These are phyloP conservation scores for Gymnarchus niloticus DNA, from an alignment of 2,113 vertebrate genomes.

Conservation along the genomic window DNA sequence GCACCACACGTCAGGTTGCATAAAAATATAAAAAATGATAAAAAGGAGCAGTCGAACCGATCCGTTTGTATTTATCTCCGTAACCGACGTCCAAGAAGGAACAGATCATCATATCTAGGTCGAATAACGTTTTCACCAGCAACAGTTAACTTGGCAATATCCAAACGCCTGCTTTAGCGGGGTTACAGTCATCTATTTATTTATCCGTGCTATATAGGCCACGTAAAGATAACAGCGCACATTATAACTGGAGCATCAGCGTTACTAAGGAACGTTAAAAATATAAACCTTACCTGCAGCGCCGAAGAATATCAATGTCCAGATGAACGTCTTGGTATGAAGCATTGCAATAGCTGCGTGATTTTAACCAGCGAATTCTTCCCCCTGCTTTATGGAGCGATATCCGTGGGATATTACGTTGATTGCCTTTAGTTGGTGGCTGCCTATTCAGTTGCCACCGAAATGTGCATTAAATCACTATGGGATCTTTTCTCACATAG, in stretches of 20 bases:
- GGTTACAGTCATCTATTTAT: background rate
- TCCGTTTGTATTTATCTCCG: background rate
- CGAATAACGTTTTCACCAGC: background rate
- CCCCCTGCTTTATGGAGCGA: slow-evolving; percentile 48
- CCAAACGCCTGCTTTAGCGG: background rate
- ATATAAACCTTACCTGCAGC: slow-evolving; percentile 72
- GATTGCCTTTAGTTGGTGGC: slow-evolving; percentile 33
- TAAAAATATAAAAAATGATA: background rate
- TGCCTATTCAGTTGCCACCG: background rate
- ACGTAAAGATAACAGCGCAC: too few species aligned
- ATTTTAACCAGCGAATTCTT: slow-evolving; percentile 28
- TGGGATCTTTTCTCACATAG: background rate
- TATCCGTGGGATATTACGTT: slow-evolving; percentile 52
- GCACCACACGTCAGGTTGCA: background rate
- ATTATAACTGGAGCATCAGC: background rate
- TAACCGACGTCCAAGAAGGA: background rate
- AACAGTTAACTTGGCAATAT: slow-evolving; percentile 10
- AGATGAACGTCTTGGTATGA: slow-evolving; percentile 70
- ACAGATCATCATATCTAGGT: background rate
- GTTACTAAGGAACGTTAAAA: background rate
- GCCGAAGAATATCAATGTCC: slow-evolving; percentile 77
- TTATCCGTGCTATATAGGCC: background rate
- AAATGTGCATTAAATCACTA: background rate
- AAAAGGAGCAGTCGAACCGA: background rate
- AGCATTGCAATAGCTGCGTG: slow-evolving; percentile 71